Evolutionary conservation across 2,888 invertebrate genomes (phyloP), one percentile per base, ranked within the genome.

Genomic region (Congeria kusceri): DNA sequence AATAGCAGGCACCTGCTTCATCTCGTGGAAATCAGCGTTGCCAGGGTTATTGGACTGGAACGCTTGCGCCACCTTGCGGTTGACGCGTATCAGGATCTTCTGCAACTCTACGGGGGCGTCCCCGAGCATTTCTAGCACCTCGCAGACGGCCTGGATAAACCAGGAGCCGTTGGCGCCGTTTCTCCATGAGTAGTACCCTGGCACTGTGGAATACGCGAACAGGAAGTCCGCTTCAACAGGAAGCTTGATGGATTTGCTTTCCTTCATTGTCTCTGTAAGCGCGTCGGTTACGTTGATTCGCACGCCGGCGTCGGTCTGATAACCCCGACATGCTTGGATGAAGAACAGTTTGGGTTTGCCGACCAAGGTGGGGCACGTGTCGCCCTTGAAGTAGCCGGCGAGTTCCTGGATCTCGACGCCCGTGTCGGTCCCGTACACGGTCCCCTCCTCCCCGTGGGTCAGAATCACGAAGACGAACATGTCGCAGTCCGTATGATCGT

Each of bases 121-220:
- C 46, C 91, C 89, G 68, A 90, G 75, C 64, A 89, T 77, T 23
- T 84, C 70, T 5, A 93, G 68, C n/a, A 91, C 88, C 4, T 83
- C 72, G 29, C 84, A 84, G 58, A 93, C 69, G 0, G 92, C 91
- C 79, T 93, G 93, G 20, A 93, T 87, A 77, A 93, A 93, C 93
- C 93, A 93, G 0, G 93, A 93, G 5, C 93, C 93, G 47, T 90
- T 88, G 11, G 81, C 73, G 13, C 91, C 91, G 80, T 93, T 93
- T 29, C 93, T 75, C 93, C 93, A 93, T 0, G 93, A 91, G 86
- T 90, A 93, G 77, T 89, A 91, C 3, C 92, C 92, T 64, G 93
- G 91, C 28, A 92, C 89, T 3, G 92, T 92, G 3, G 93, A 93
- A 86, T 92, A 93, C 7, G 92, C 92, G 68, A 93, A 87, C 62